phyloP scores from a whole-genome alignment of 53 echinoderm and acorn worm genomes.

The Holothuria scabra region DNA sequence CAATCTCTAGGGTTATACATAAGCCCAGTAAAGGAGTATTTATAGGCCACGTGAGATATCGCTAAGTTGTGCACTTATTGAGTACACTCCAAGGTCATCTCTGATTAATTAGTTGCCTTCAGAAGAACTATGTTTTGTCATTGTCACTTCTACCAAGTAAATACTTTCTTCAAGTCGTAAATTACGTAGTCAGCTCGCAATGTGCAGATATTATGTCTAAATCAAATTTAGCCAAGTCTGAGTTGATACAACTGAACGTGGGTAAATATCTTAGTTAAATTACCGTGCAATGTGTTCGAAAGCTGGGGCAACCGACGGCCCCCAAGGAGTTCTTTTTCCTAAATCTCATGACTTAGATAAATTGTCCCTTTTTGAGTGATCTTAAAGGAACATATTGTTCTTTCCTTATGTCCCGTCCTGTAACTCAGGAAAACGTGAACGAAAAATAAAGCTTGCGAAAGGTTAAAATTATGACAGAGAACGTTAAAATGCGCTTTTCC shows the following conservation, averaged over 20 bases:
- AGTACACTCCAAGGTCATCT: conserved; percentile 29
- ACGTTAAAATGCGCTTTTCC: too few relatives aligned
- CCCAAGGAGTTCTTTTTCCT: too few relatives aligned
- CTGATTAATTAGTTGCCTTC: conserved; percentile 44
- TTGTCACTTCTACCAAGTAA: neutral
- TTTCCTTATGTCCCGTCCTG: too few relatives aligned
- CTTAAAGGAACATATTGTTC: too few relatives aligned
- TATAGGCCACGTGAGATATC: conserved; percentile 24
- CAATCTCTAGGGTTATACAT: conserved; percentile 6
- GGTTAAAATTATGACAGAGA: too few relatives aligned
- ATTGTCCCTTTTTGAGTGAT: too few relatives aligned
- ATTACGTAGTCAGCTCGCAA: conserved; percentile 2
- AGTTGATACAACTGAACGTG: conserved; percentile 49
- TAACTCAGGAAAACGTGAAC: too few relatives aligned
- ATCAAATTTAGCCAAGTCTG: conserved; percentile 41
- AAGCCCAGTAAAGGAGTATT: conserved; percentile 13
- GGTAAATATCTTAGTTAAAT: conserved; percentile 54
- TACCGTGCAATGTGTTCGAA: conserved; percentile 58
- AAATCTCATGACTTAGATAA: too few relatives aligned
- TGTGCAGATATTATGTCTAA: conserved; percentile 30
- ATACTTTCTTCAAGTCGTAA: conserved; percentile 25
- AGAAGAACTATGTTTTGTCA: neutral
- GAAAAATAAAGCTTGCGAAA: too few relatives aligned
- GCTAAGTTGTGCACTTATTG: conserved; percentile 38
- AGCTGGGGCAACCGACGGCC: conserved; percentile 23